These are phyloP conservation scores for Podarcis muralis DNA, from an alignment of 2,113 vertebrate genomes.

Conservation along the genomic window DNA sequence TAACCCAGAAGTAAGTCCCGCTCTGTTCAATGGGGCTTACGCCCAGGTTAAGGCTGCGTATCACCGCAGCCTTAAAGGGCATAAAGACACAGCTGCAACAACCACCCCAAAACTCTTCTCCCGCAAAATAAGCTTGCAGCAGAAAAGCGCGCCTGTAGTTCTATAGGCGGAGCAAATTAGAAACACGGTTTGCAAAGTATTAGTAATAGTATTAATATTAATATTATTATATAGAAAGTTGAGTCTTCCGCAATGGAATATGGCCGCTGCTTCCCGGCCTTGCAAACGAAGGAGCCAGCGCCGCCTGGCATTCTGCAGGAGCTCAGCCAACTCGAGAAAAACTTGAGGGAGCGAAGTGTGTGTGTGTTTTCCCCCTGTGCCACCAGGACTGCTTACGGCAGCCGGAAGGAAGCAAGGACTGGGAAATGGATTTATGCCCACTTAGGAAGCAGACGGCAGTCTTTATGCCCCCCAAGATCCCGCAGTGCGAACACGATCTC, in stretches of 20 bases:
- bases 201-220: too few relatives aligned
- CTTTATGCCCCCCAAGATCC: not conserved
- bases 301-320: not conserved
- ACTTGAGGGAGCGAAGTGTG: not conserved
- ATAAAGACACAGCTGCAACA: too few relatives aligned
- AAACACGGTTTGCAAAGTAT: not conserved
- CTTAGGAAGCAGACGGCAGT: not conserved
- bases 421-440: not conserved
- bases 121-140: not conserved
- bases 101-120: too few relatives aligned
- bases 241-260: not conserved
- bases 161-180: not conserved
- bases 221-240: not conserved
- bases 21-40: not conserved
- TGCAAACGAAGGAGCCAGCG: not conserved
- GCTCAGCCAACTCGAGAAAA: not conserved
- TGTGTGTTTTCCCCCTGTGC: not conserved
- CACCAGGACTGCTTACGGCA: not conserved
- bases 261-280: not conserved
- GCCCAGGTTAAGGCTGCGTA: not conserved
- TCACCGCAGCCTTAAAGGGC: not conserved
- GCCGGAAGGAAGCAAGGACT: not conserved
- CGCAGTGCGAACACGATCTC: not conserved
- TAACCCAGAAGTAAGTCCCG: not conserved
- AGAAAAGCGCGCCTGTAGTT: not conserved